These are phyloP conservation scores for Ichneumon xanthorius DNA, from an alignment of 2,888 invertebrate genomes.

Conservation along the genomic window DNA sequence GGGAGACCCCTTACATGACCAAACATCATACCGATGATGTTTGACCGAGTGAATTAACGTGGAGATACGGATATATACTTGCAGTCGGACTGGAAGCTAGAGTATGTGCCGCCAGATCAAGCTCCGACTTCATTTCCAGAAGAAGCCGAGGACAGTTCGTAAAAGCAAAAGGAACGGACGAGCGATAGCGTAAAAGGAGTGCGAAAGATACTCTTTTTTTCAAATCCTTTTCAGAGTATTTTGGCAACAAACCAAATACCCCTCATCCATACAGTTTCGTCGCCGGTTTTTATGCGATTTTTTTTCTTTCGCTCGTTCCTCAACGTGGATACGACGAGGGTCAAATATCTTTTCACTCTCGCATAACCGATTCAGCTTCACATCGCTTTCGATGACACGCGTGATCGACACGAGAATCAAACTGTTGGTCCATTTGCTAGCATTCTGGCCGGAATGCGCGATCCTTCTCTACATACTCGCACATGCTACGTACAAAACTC, in stretches of 20 bases:
- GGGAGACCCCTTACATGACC: neutral
- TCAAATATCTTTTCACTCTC: slow-evolving; percentile 20
- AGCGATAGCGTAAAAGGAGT: neutral
- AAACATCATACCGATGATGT: neutral
- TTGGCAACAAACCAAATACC: slow-evolving; percentile 24
- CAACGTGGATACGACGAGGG: slow-evolving; percentile 6
- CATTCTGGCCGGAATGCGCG: slow-evolving; percentile 10
- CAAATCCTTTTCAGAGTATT: too few relatives aligned
- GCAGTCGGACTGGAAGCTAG: slow-evolving; percentile 7
- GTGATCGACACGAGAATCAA: slow-evolving; percentile 32
- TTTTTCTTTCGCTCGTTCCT: slow-evolving; percentile 16
- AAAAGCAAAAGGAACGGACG: neutral
- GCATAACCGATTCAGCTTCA: slow-evolving; percentile 11
- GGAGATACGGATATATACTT: neutral
- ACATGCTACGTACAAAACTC: neutral
- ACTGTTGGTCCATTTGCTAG: neutral
- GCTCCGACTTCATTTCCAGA: neutral
- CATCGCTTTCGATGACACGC: slow-evolving; percentile 35
- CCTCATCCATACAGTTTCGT: neutral
- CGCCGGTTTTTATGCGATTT: neutral
- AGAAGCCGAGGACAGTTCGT: slow-evolving; percentile 6
- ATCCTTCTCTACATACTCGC: neutral
- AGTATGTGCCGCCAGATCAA: neutral
- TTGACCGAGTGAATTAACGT: slow-evolving; percentile 18
- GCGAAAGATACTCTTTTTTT: neutral